Base-by-base conservation (phyloP, 2,888 invertebrate species). In the Cylloceria caligata region DNA sequence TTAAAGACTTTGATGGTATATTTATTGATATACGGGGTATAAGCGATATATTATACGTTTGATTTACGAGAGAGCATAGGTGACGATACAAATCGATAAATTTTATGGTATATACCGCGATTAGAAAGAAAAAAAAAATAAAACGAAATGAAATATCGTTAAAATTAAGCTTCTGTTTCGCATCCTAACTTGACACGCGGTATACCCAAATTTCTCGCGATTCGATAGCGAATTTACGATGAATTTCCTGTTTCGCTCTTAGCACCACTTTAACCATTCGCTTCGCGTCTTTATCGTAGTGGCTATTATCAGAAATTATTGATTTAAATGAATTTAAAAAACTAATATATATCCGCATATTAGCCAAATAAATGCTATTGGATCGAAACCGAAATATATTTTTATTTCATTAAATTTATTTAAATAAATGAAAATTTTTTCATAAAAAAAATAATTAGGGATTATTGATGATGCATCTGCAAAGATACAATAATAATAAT, bases 1-100 rank as follows among this genome's bases (percentile, higher is more conserved):
- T 52, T 42, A 60, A 64, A 75, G 84, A 87, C 87, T 87, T 88
- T 83, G 83, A 86, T 86, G 85, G 85, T 86, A 87, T 88, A 88
- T 89, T 89, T 87, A 87, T 87, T 84, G 83, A 86, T 84, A 84
- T 77, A 73, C 76, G 65, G 55, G 68, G 55, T 79, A 83, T 81
- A 47, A 65, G 45, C 55, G 16, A 80, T 65, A 74, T 52, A 68
- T 71, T 72, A 80, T 67, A 60, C 62, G 75, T 78, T 76, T 68
- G 52, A 75, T 49, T 64, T 27, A 68, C 27, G 68, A 62, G 65
- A 71, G 65, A 55, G 47, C 36, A 27, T 45, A 45, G 45, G 45
- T 39, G 7, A 42, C 19, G n/a, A 72, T n/a, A n/a, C n/a, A n/a
- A n/a, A n/a, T n/a, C n/a, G n/a, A n/a, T n/a, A n/a, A n/a, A n/a